These are phyloP conservation scores for Oreochromis mossambicus DNA, from an alignment of 2,797 vertebrate species.

Conservation along the genomic window DNA sequence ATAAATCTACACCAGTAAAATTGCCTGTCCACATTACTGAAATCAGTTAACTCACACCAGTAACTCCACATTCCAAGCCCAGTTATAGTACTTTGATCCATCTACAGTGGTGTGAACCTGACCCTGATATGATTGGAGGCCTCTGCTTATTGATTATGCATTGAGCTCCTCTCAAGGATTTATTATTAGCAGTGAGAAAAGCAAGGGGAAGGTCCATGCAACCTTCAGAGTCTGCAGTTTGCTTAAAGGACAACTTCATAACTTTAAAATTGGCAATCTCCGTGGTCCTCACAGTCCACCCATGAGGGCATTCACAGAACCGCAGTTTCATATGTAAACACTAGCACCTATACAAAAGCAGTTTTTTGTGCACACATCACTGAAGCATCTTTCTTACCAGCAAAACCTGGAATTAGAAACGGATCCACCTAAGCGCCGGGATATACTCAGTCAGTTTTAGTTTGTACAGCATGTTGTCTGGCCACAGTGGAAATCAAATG, in stretches of 20 bases:
- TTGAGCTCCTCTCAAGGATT: conserved; percentile 7
- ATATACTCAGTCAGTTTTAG: not conserved
- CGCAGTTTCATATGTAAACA: not conserved
- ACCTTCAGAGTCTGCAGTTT: not conserved
- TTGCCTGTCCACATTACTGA: not conserved
- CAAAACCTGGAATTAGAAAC: not conserved
- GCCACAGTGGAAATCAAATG: not conserved
- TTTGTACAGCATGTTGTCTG: not conserved
- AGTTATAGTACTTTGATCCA: not conserved
- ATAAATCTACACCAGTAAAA: not conserved
- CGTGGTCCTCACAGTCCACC: not conserved
- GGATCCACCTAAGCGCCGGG: not conserved
- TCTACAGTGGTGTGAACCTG: not conserved
- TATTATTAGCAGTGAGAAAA: not conserved
- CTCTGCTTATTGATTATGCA: conserved; percentile 22
- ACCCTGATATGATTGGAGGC: not conserved
- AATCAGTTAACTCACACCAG: not conserved
- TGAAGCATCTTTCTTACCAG: not conserved
- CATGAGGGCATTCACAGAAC: not conserved
- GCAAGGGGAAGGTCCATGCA: not conserved
- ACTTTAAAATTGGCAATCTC: not conserved
- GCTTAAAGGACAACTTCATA: not conserved
- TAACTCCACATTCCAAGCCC: not conserved
- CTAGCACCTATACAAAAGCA: not conserved
- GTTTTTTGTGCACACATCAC: not conserved